Base-by-base conservation (phyloP, 2,113 vertebrate genomes). In the Mustelus asterias region DNA sequence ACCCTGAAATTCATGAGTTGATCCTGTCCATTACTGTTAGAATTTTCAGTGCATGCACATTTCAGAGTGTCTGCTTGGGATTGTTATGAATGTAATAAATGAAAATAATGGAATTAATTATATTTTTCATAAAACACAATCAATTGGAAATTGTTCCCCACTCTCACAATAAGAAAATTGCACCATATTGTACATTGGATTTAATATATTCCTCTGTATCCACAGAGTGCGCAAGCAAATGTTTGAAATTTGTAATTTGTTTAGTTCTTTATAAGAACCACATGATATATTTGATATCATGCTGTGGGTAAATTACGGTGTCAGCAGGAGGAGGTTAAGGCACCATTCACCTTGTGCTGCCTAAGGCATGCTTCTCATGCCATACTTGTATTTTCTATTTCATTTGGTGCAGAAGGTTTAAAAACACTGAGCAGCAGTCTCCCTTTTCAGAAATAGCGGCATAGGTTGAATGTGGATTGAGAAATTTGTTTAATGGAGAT, bases 171-270 rank as follows among this genome's bases (percentile, higher is more conserved):
- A 63, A 65, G 60, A 33, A 92, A 92, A 65, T 63, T 5, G 20
- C 58, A 92, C 18, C 14, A 90, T 90, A 65, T 63, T 65, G 18
- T 63, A 92, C 14, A 20, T 65, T 7, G 16, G 29, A 92, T 22
- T 89, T 16, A 83, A 83, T 37, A 41, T 41, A 14, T 54, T 58
- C 13, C 48, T 10, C 48, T 10, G 58, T 29, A n/a, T 13, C 4
- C 58, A 33, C 26, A 89, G 9, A 33, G 33, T 10, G 48, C 22
- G 48, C 22, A 86, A 9, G 22, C 24, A 44, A 48, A 86, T 24
- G 20, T 89, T 92, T 92, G 88, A 90, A 90, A 90, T 54, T 44
- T 88, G 83, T 44, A 11, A n/a, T 33, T 90, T 90, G 26, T 58
- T 90, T 60, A 54, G 54, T n/a, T 90, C 60, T 90, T 29, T 58